Conservation (phyloP, 2,113 vertebrate species). For the Bucco capensis region DNA sequence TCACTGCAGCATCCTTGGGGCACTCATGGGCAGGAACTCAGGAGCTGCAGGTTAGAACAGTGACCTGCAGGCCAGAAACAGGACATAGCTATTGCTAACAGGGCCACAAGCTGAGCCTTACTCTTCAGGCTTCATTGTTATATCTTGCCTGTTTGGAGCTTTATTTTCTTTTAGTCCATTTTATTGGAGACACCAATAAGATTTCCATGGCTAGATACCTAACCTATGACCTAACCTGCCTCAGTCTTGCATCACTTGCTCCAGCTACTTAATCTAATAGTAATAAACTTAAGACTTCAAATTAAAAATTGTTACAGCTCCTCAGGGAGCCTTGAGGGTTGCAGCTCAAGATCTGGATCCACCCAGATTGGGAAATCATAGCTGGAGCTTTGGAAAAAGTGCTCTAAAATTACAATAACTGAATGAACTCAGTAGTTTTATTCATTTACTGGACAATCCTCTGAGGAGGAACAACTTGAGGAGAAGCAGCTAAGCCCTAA, state of each 20-base stretch:
- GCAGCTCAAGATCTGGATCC: slow-evolving; percentile 17
- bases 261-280: not conserved
- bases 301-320: slow-evolving; percentile 39
- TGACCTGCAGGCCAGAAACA: not conserved
- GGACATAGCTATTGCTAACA: not conserved
- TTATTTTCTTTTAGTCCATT: not conserved
- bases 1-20: not conserved
- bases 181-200: not conserved
- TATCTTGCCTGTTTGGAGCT: not conserved
- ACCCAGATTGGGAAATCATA: slow-evolving; percentile 41
- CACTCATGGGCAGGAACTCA: not conserved
- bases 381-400: slow-evolving; percentile 38
- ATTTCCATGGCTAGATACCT: not conserved
- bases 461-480: not conserved
- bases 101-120: not conserved
- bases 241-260: not conserved
- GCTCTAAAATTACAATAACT: slow-evolving; percentile 27
- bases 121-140: not conserved
- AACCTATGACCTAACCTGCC: not conserved
- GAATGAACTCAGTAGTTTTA: slow-evolving; percentile 37
- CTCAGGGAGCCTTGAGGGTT: slow-evolving; percentile 36
- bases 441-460: not conserved
- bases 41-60: not conserved
- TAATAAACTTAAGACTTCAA: not conserved
- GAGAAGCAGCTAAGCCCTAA: not conserved